Evolutionary conservation across 2,888 invertebrate species (phyloP), one percentile per base, ranked within the genome.

Genomic region (Helleia helle): DNA sequence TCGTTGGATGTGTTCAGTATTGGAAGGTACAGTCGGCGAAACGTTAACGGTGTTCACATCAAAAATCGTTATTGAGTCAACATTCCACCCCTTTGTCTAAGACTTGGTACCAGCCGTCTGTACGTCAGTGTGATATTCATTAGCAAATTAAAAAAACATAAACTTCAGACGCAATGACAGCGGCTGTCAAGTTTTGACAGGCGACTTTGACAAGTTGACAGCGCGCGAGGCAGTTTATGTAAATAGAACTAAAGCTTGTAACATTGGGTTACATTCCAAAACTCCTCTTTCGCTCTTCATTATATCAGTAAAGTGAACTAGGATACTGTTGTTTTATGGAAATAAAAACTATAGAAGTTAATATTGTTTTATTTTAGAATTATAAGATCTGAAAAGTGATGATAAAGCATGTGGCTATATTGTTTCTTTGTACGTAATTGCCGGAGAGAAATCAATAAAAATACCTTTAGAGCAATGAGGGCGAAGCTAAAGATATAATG

Each of bases 301-400:
- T 58, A 64, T 59, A 54, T 56, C 54, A 58, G 46, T 52, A 51
- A 63, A 64, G 72, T 74, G 73, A 69, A 68, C 65, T 66, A 71
- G 66, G 71, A 69, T 67, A 65, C 65, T 76, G 75, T 77, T 79
- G 75, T 80, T 75, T 75, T 69, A 73, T 72, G 73, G 71, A 74
- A 79, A 73, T 75, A 75, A 79, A 73, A 69, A 63, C 43, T 72
- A 76, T 77, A 76, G 68, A 76, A 76, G 71, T 73, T 72, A 52
- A 50, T 41, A 26, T 45, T 56, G 42, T 65, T 67, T 68, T 51
- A 59, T 58, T 66, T 51, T 5, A 27, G 24, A 6, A 34, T 11
- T 8, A 12, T 12, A n/a, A n/a, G n/a, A n/a, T n/a, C n/a, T n/a
- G n/a, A n/a, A n/a, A n/a, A n/a, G n/a, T n/a, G n/a, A n/a, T n/a